Percentiles rank a stretch among this genome's conserved stretches.
phyloP scores from a whole-genome alignment of 2,113 vertebrate species.

The Megaceryle maxima region DNA sequence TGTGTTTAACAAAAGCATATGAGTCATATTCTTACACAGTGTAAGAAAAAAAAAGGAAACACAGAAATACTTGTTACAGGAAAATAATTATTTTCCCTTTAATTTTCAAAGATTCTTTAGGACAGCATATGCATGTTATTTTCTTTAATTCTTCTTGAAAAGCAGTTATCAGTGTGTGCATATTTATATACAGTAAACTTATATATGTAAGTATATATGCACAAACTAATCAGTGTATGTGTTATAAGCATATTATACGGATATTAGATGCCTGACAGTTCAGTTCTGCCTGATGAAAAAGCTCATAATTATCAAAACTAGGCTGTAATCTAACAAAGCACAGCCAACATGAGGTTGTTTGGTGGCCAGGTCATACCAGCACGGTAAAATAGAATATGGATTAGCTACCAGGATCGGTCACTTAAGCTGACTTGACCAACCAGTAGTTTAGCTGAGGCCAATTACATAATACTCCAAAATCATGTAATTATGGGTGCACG shows the following conservation, averaged over 20 bases:
- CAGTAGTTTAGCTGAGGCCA: not conserved
- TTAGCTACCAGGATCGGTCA: not conserved
- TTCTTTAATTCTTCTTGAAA: not conserved
- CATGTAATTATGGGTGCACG: too few species aligned
- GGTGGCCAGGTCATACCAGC: not conserved
- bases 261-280: not conserved
- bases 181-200: not conserved
- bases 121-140: not conserved
- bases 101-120: not conserved
- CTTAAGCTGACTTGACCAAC: not conserved
- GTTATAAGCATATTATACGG: not conserved
- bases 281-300: not conserved
- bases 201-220: not conserved
- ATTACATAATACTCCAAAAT: not conserved
- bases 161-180: not conserved
- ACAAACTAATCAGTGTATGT: not conserved
- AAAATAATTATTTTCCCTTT: not conserved
- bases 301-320: not conserved
- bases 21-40: not conserved
- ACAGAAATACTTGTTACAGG: not conserved
- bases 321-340: not conserved
- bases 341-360: not conserved
- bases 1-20: not conserved
- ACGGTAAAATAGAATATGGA: not conserved
- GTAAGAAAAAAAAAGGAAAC: not conserved